Conservation (phyloP, 2,113 vertebrate species). For the Oncorhynchus clarkii region DNA sequence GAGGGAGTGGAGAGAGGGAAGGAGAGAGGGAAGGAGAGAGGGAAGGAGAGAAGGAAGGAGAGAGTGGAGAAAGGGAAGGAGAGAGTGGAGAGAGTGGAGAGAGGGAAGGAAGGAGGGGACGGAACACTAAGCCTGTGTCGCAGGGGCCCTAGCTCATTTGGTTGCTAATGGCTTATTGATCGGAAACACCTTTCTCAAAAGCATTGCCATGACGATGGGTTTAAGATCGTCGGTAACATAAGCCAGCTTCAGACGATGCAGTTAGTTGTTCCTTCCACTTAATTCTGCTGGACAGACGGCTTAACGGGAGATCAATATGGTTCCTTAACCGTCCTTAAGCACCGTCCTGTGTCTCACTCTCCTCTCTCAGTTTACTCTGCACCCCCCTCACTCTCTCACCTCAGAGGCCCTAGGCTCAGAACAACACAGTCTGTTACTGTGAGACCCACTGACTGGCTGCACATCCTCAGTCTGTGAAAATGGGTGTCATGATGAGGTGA, state of each 20-base stretch:
- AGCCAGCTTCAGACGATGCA: constrained; percentile 32
- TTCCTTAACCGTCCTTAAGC: constrained; percentile 20
- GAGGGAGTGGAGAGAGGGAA: too few species aligned
- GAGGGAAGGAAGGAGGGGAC: background rate
- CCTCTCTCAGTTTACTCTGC: background rate
- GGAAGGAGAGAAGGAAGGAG: too few species aligned
- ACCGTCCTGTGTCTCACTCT: background rate
- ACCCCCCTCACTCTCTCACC: background rate
- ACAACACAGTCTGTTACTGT: background rate
- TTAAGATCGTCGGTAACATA: constrained; percentile 20
- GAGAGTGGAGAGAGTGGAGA: background rate
- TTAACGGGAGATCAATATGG: constrained; percentile 38
- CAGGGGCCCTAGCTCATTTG: constrained; percentile 54
- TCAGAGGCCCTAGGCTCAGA: background rate
- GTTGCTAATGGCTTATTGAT: constrained; percentile 77
- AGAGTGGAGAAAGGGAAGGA: too few species aligned
- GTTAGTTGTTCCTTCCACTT: constrained; percentile 57
- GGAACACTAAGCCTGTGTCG: constrained; percentile 48
- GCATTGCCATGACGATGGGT: background rate
- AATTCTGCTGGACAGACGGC: constrained; percentile 22
- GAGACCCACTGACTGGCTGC: background rate
- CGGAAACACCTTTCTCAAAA: constrained; percentile 32
- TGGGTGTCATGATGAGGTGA: background rate
- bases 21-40: background rate
- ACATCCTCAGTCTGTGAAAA: background rate